These are phyloP conservation scores for Saguinus imperator DNA, from an alignment of 2,113 vertebrate genomes.

Conservation along the genomic window DNA sequence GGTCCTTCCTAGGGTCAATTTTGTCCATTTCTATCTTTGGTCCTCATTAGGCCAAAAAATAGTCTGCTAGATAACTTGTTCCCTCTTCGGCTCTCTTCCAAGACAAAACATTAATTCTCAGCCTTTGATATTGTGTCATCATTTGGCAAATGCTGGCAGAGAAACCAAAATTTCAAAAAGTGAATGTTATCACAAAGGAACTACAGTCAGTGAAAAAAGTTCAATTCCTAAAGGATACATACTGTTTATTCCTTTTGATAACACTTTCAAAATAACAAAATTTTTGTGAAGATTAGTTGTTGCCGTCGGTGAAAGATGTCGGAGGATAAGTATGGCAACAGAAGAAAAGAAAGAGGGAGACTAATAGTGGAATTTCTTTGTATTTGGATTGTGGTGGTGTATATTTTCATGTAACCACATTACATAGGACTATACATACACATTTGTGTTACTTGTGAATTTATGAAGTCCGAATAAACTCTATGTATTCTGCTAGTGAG, in stretches of 20 bases:
- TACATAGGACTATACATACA: neutral
- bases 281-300: neutral
- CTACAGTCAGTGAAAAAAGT: neutral
- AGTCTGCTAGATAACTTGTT: neutral
- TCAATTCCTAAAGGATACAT: neutral
- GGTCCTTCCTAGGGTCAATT: neutral
- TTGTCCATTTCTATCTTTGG: neutral
- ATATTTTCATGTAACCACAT: neutral
- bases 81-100: neutral
- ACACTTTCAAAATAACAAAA: neutral
- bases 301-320: neutral
- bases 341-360: neutral
- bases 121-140: neutral
- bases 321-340: neutral
- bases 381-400: neutral
- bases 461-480: neutral
- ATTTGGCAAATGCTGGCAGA: neutral
- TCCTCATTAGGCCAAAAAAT: neutral
- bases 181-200: neutral
- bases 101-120: neutral
- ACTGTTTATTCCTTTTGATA: neutral
- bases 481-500: neutral
- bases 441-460: neutral
- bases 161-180: neutral
- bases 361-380: neutral